Base-by-base conservation (phyloP, 2,797 vertebrate species). In the Mormyrops attenuatus region DNA sequence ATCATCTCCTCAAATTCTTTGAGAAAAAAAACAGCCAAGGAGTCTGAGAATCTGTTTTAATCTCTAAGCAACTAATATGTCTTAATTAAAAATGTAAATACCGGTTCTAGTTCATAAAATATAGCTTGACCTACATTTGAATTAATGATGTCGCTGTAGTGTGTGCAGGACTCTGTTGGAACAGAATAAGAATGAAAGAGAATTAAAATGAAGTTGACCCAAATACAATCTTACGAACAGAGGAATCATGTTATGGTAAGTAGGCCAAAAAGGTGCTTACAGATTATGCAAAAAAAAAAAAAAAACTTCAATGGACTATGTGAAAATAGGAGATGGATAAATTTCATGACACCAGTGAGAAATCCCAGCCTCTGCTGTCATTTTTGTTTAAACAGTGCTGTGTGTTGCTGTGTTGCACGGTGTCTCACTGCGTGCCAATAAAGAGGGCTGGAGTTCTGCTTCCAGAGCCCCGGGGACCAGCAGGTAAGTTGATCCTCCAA, bases 201-300 rank as follows among this genome's bases (percentile, higher is more conserved):
- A 96, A 96, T 96, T 95, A 95, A 95, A 96, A 96, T 96, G 95
- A 95, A 95, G 95, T 93, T 96, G 96, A 96, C 96, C 96, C 95
- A 96, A 95, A 96, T 96, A 96, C 95, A 95, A 96, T 96, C 94
- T 93, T 94, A 92, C 93, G 93, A 95, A 95, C 95, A 94, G 94
- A 95, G 94, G 93, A 95, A 95, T 94, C 95, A 93, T 96, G 95
- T 96, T 96, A 95, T 93, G 93, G 94, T 95, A 96, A 96, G 94
- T 96, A 96, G 96, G 95, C 95, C 96, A 96, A 95, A 96, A 96
- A 96, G 95, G 95, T 93, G 95, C 94, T 96, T 95, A 94, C 94
- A 95, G 95, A 96, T 96, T 96, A 96, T 95, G 94, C 93, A 94
- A 93, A 80, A 44, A 80, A 80, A 80, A 77, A 73, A n/a, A 82